A percentile compares a stretch with the other conserved stretches of the same genome.
phyloP scores from a whole-genome alignment of 2,888 invertebrate genomes.

The Serrognathus titanus region DNA sequence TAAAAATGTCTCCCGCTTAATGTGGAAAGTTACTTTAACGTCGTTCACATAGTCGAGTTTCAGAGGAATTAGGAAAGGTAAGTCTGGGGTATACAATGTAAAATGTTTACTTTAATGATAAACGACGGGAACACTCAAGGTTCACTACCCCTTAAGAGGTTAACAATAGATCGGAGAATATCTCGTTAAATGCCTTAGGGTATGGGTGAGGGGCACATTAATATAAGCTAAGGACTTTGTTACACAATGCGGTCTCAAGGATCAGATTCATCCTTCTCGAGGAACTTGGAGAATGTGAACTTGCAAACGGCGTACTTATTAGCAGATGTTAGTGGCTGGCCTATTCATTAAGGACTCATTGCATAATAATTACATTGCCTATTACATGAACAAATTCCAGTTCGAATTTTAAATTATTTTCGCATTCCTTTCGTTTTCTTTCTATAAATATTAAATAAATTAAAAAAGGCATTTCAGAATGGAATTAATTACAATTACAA shows the following conservation, averaged over 20 bases:
- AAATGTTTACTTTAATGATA: constrained; percentile 6
- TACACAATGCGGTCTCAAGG: constrained; percentile 25
- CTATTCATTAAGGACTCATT: too few relatives aligned
- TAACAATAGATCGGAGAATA: constrained; percentile 22
- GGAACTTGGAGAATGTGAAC: constrained; percentile 15
- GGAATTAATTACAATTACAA: too few relatives aligned
- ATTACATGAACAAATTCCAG: too few relatives aligned
- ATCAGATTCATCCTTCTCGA: background rate
- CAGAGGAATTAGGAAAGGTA: background rate
- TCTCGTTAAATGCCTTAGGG: constrained; percentile 22
- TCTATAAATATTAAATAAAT: too few relatives aligned
- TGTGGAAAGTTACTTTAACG: too few relatives aligned
- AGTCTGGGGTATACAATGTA: background rate
- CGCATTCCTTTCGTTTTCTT: too few relatives aligned
- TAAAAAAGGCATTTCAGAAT: too few relatives aligned
- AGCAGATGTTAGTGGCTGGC: background rate
- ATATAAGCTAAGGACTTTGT: constrained; percentile 30
- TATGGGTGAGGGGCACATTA: constrained; percentile 25
- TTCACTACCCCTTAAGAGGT: constrained; percentile 6
- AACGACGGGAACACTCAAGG: constrained; percentile 3
- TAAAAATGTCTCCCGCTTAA: too few relatives aligned
- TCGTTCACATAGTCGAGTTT: too few relatives aligned
- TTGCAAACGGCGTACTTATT: background rate
- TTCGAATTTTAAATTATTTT: too few relatives aligned
- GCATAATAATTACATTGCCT: too few relatives aligned